phyloP scores from a whole-genome alignment of 2,797 vertebrate genomes.

The Enoplosus armatus region DNA sequence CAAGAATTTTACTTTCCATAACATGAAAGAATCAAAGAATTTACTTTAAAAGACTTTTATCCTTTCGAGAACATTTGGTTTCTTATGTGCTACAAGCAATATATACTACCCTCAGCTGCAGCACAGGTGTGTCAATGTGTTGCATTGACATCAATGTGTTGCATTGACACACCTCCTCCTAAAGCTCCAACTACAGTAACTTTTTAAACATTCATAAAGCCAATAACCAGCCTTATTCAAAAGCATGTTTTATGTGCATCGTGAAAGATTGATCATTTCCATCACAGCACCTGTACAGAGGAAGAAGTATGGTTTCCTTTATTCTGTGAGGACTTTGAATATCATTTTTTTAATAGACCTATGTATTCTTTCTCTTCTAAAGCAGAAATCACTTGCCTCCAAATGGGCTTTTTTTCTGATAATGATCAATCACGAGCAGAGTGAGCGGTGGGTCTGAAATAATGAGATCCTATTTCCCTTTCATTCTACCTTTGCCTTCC shows the following conservation, averaged over 20 bases:
- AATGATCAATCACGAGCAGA: conserved; percentile 80
- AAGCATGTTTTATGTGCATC: conserved; percentile 41
- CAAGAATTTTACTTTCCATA: neutral
- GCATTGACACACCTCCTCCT: neutral
- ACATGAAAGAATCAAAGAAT: conserved; percentile 1
- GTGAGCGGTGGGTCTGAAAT: conserved; percentile 76
- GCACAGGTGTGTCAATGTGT: neutral
- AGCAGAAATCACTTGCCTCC: conserved; percentile 73
- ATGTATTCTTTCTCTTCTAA: conserved; percentile 54
- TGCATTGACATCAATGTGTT: too few species aligned
- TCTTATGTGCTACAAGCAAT: neutral
- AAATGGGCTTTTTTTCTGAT: conserved; percentile 75
- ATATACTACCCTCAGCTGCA: neutral
- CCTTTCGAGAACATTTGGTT: neutral
- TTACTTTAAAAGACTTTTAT: neutral
- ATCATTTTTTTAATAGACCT: conserved; percentile 57
- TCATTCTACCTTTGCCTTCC: conserved; percentile 77
- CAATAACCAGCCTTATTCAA: conserved; percentile 37
- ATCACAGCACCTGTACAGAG: conserved; percentile 29
- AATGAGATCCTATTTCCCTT: conserved; percentile 83
- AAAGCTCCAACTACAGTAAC: neutral
- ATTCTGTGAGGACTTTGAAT: conserved; percentile 56
- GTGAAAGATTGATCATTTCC: conserved; percentile 57
- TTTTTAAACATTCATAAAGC: conserved; percentile 43
- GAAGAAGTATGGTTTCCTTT: conserved; percentile 44